Conservation (phyloP, 2,888 invertebrate species). For the Monoplex corrugatus region DNA sequence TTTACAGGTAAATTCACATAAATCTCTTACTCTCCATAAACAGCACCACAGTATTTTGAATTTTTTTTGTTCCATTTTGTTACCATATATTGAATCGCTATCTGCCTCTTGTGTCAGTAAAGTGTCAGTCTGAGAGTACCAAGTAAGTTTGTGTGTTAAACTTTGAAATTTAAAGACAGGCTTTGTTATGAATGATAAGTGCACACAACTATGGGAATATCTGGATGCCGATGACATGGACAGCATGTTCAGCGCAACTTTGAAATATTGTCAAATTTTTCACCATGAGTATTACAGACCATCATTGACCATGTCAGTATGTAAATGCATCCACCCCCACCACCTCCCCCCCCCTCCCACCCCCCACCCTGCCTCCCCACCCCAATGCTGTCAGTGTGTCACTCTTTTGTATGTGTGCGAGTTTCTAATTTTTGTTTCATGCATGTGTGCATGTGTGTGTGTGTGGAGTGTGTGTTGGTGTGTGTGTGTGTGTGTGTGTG, state of each 20-base stretch:
- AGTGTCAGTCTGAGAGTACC: too few relatives aligned
- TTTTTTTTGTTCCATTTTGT: too few relatives aligned
- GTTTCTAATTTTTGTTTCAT: too few relatives aligned
- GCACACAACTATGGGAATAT: too few relatives aligned
- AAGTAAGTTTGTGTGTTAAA: neutral
- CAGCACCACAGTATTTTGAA: neutral
- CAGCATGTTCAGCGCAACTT: too few relatives aligned
- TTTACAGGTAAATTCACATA: too few relatives aligned
- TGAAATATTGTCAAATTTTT: neutral
- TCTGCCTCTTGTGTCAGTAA: neutral
- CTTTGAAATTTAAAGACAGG: neutral
- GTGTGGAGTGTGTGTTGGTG: neutral
- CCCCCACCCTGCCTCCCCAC: neutral
- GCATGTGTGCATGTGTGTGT: too few relatives aligned
- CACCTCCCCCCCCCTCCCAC: neutral
- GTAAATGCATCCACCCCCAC: neutral
- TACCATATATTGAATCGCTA: neutral
- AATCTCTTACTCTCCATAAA: too few relatives aligned
- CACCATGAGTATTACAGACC: neutral
- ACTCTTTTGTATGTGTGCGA: too few relatives aligned
- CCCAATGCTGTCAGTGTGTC: neutral
- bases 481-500: neutral
- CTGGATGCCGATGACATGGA: too few relatives aligned
- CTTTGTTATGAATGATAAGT: neutral
- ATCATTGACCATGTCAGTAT: neutral